A percentile compares a stretch with the other conserved stretches of the same genome.
Conservation (phyloP, 2,888 invertebrate species). For the Agrotis exclamationis region DNA sequence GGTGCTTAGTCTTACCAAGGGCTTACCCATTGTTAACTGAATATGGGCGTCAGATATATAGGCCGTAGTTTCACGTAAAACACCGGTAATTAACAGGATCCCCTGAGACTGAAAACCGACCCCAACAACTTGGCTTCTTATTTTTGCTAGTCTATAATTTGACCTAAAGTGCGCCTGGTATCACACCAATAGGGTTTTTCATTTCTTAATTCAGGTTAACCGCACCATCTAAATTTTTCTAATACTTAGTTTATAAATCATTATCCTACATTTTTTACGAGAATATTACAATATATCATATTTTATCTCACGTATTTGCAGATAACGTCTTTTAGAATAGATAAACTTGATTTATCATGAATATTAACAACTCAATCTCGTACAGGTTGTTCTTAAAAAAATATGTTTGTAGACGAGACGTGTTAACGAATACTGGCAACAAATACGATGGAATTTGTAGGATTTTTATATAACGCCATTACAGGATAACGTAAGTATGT, state of each 20-base stretch:
- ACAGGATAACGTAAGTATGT: too few species aligned
- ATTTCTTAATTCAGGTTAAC: not conserved
- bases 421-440: slow-evolving; percentile 13
- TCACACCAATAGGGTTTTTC: not conserved
- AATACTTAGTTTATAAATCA: not conserved
- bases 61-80: too few species aligned
- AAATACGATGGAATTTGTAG: not conserved
- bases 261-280: not conserved
- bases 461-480: too few species aligned
- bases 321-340: not conserved
- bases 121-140: too few species aligned
- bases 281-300: not conserved
- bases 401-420: not conserved
- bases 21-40: too few species aligned
- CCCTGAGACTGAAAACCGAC: too few species aligned
- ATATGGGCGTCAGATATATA: too few species aligned
- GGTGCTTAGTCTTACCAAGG: too few species aligned
- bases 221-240: not conserved
- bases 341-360: slow-evolving; percentile 8
- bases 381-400: not conserved
- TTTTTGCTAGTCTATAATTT: not conserved
- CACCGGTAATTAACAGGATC: too few species aligned
- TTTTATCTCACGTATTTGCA: not conserved
- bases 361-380: slow-evolving; percentile 12
- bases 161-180: not conserved